Conservation (phyloP, 2,888 invertebrate genomes). For the Nomada lathburiana region DNA sequence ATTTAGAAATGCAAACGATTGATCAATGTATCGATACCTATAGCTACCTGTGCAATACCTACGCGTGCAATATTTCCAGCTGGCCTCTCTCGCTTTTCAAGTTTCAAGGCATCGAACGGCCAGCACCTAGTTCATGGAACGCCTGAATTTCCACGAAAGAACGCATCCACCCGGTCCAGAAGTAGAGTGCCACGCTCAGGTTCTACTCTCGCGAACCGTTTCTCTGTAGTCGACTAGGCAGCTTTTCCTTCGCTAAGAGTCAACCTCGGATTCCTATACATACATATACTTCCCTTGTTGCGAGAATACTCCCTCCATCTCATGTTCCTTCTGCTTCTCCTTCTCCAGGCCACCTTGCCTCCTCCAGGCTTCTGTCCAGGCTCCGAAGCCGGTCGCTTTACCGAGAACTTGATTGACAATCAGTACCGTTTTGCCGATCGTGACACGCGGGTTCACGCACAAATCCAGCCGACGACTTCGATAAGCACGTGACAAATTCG, state of each 20-base stretch:
- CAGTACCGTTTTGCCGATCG: slow-evolving; percentile 63
- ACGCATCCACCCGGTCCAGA: slow-evolving; percentile 5
- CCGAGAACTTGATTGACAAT: slow-evolving; percentile 69
- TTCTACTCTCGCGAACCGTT: slow-evolving; percentile 19
- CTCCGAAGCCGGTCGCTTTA: slow-evolving; percentile 56
- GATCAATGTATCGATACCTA: too few species aligned
- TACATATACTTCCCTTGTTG: slow-evolving; percentile 42
- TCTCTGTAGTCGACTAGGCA: slow-evolving; percentile 48
- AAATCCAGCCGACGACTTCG: slow-evolving; percentile 12
- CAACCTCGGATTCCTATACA: slow-evolving; percentile 48
- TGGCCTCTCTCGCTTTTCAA: neutral
- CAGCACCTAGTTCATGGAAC: slow-evolving; percentile 9
- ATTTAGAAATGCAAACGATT: too few species aligned
- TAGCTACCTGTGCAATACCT: too few species aligned
- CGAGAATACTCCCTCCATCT: slow-evolving; percentile 60
- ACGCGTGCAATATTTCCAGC: neutral
- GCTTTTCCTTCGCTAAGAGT: slow-evolving; percentile 38
- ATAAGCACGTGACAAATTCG: slow-evolving; percentile 37
- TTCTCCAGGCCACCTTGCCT: slow-evolving; percentile 49
- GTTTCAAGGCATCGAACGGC: neutral
- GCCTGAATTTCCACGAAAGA: slow-evolving; percentile 18
- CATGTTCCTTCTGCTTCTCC: slow-evolving; percentile 58
- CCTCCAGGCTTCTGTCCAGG: slow-evolving; percentile 59
- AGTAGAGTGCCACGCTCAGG: neutral
- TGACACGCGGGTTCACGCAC: slow-evolving; percentile 13